Evolutionary conservation across 1,140 invertebrate species (phyloP).

Genomic region (Anthonomus grandis): DNA sequence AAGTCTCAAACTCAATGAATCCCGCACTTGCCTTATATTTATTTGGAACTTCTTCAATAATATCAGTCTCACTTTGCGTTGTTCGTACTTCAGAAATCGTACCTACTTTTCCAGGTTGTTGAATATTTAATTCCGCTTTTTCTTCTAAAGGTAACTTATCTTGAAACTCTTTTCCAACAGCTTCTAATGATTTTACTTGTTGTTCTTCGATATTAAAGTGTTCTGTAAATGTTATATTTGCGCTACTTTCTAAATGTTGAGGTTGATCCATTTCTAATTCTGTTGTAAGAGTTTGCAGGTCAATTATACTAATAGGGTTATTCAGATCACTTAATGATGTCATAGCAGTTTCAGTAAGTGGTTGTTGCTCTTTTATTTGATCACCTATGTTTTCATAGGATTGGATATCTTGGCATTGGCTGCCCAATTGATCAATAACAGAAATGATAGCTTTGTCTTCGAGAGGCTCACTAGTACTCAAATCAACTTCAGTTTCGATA

Average conservation of each 20-base stretch:
- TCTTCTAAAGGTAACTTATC: neutral
- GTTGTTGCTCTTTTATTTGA: neutral
- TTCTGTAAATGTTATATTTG: constrained; percentile 5
- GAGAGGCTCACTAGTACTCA: constrained; percentile 7
- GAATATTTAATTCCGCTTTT: constrained; percentile 14
- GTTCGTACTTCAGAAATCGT: constrained; percentile 15
- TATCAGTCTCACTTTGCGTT: constrained; percentile 5
- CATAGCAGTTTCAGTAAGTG: constrained; percentile 11
- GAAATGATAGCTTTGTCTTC: neutral
- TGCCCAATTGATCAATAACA: constrained; percentile 10
- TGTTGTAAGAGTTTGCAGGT: constrained; percentile 22
- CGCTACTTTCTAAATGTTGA: neutral
- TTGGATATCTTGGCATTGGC: constrained; percentile 15
- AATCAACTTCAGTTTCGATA: constrained; percentile 8
- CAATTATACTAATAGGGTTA: constrained; percentile 19
- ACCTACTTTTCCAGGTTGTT: constrained; percentile 14
- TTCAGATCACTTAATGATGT: constrained; percentile 24
- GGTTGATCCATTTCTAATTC: constrained; percentile 15
- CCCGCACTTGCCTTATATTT: constrained; percentile 24
- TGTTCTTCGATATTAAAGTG: constrained; percentile 4
- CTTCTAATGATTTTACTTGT: constrained; percentile 17
- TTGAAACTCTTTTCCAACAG: constrained; percentile 1
- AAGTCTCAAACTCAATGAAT: constrained; percentile 37
- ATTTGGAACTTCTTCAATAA: constrained; percentile 10
- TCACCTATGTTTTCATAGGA: constrained; percentile 13